Percentiles rank a stretch among this genome's conserved stretches.
These are phyloP conservation scores for Equus przewalskii DNA, from an alignment of 2,113 vertebrate genomes.

Conservation along the genomic window DNA sequence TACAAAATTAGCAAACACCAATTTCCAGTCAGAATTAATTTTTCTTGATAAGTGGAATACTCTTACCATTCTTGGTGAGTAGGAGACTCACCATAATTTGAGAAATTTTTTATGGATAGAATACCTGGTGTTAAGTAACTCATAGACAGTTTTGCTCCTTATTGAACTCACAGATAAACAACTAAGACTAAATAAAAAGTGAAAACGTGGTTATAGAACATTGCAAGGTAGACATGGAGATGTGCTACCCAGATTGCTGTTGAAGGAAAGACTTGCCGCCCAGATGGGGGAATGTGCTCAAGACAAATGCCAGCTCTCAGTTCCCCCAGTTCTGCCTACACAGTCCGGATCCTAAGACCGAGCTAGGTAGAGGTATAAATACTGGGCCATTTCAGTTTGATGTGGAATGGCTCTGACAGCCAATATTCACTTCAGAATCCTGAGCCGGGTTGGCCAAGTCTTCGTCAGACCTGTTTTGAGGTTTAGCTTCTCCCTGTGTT, in stretches of 20 bases:
- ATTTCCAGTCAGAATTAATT: not conserved
- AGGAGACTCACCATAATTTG: not conserved
- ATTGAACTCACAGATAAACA: not conserved
- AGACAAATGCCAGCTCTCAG: not conserved
- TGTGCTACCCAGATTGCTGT: not conserved
- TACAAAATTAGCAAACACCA: not conserved
- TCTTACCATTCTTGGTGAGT: not conserved
- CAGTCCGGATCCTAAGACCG: not conserved
- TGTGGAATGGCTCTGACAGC: not conserved
- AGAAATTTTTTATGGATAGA: not conserved
- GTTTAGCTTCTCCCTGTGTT: not conserved
- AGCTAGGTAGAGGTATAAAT: not conserved
- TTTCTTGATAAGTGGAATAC: not conserved
- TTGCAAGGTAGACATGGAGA: not conserved
- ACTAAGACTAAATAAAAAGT: not conserved
- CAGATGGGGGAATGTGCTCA: not conserved
- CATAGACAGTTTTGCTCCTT: not conserved
- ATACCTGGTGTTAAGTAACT: not conserved
- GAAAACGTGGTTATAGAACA: not conserved
- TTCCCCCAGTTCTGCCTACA: not conserved
- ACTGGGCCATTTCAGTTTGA: rapidly evolving
- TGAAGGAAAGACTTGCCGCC: not conserved
- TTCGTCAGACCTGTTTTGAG: not conserved
- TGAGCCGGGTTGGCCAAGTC: rapidly evolving
- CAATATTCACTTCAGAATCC: not conserved